Conservation (phyloP, 2,113 vertebrate genomes). For the Murina feae region DNA sequence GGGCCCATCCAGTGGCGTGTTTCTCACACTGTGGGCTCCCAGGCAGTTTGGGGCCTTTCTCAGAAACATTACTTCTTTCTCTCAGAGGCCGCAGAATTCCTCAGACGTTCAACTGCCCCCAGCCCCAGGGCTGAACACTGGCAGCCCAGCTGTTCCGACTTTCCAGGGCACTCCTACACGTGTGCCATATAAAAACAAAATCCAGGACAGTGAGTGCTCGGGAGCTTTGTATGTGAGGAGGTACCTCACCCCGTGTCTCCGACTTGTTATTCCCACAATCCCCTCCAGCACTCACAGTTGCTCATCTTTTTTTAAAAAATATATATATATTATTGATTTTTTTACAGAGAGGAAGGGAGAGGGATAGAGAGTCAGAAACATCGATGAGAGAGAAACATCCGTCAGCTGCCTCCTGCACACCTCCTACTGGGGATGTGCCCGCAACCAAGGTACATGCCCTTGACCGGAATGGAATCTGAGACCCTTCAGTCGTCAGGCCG, state of each 20-base stretch:
- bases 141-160: slow-evolving; percentile 80
- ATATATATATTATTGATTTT: too few species aligned
- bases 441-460: too few species aligned
- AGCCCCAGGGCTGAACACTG: slow-evolving; percentile 23
- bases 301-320: too few species aligned
- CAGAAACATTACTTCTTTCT: slow-evolving; percentile 55
- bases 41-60: slow-evolving; percentile 59
- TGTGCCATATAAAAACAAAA: slow-evolving; percentile 82
- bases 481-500: too few species aligned
- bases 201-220: slow-evolving; percentile 52
- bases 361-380: too few species aligned
- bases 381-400: too few species aligned
- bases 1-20: slow-evolving; percentile 61
- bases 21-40: slow-evolving; percentile 71
- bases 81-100: slow-evolving; percentile 71
- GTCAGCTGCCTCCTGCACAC: too few species aligned
- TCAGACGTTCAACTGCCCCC: slow-evolving; percentile 45
- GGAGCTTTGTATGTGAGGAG: slow-evolving; percentile 58
- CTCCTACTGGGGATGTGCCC: too few species aligned
- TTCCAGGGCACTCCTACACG: slow-evolving; percentile 79
- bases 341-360: too few species aligned
- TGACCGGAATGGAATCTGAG: too few species aligned
- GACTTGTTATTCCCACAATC: slow-evolving; percentile 72
- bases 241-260: slow-evolving; percentile 69
- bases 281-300: slow-evolving; percentile 63